Evolutionary conservation across 2,888 invertebrate genomes (phyloP), one percentile per base, ranked within the genome.

Genomic region (Volucella inflata): DNA sequence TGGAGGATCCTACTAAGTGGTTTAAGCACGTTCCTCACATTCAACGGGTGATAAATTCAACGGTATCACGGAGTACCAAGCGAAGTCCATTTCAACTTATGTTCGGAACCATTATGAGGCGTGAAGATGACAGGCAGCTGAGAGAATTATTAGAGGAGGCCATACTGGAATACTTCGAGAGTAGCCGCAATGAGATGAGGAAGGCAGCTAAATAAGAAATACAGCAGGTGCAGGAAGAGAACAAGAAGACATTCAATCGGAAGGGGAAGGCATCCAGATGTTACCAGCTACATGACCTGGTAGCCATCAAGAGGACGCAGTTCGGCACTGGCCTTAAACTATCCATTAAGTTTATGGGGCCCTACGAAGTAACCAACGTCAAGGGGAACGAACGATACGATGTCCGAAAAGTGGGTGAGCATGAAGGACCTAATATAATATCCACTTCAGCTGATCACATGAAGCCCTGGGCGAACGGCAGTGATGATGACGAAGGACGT

Each of bases 371-470:
- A 2, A 14, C 30, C 57, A 57, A 4, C n/a, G 38, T 57, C 57
- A 57, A n/a, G n/a, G 57, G 38, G n/a, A 57, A 57, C 57, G 57
- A 57, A n/a, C 38, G 57, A 57, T 57, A 57, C n/a, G 57, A 36
- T n/a, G 36, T 21, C 57, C 36, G 21, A 55, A 55, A 55, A 1
- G 55, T 55, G 21, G 55, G n/a, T 11, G 36, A 36, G 6, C 59
- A 59, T 59, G 40, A 59, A 11, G 40, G 40, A 12, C 1, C 30
- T 12, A 50, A 53, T 16, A 21, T 53, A 30, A 17, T 21, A 17
- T 12, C 53, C 53, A 30, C 21, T 16, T 14, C 40, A 14, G 40
- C 6, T 30, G 0, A 30, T 30, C 6, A 6, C 6, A 30, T 30
- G 30, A 30, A 30, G 6, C 30, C 30, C 4, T 38, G 59, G 38